phyloP scores from a whole-genome alignment of 2,797 vertebrate genomes.

The Gymnothorax javanicus region DNA sequence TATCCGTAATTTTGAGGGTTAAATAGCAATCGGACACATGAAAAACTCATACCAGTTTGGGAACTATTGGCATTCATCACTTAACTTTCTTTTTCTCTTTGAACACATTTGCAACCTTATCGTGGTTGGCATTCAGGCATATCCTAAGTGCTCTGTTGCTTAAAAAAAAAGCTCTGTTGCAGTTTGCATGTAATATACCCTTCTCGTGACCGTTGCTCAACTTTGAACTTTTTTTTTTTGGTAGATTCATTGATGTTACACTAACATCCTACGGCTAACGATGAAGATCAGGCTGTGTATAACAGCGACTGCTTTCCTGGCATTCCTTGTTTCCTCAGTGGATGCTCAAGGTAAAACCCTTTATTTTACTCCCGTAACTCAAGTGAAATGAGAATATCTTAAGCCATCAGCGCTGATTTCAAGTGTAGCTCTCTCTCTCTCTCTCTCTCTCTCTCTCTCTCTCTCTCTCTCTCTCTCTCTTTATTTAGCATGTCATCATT shows the following conservation, averaged over 20 bases:
- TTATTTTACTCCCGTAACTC: constrained; percentile 32
- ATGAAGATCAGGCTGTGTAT: constrained; percentile 90
- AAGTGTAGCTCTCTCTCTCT: constrained; percentile 29
- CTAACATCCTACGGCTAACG: constrained; percentile 74
- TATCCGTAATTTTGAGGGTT: background rate
- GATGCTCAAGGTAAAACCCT: constrained; percentile 94
- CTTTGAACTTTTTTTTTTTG: constrained; percentile 43
- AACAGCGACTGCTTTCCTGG: constrained; percentile 80
- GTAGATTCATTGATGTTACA: constrained; percentile 90
- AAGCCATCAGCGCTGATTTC: background rate
- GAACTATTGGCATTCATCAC: background rate
- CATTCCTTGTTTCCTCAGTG: constrained; percentile 81
- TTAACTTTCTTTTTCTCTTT: background rate
- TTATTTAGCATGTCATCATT: constrained; percentile 6
- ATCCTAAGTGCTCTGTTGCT: background rate
- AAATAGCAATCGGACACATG: background rate
- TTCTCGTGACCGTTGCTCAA: background rate
- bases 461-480: constrained; percentile 41
- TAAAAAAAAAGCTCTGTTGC: background rate
- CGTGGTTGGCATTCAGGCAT: background rate
- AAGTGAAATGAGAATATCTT: background rate
- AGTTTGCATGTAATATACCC: background rate
- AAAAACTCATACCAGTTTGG: constrained; percentile 3
- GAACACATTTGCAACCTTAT: background rate
- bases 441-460: constrained; percentile 36